Evolutionary conservation across 1,140 invertebrate genomes (phyloP).

Genomic region (Drosophila kurseongensis): DNA sequence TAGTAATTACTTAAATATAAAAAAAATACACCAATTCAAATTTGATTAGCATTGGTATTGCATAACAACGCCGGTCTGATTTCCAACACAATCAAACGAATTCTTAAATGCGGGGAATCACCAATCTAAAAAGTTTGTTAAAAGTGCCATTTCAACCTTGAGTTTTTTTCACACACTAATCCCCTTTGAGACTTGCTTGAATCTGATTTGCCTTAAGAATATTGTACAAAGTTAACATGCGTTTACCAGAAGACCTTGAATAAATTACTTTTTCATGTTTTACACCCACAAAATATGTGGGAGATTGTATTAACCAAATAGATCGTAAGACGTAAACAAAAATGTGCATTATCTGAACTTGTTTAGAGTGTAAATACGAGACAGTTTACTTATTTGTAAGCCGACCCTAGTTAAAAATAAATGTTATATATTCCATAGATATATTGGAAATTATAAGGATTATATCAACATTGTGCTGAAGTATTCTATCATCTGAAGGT

Average conservation of each 20-base stretch:
- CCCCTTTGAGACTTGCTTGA: constrained; percentile 4
- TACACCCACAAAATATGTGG: neutral
- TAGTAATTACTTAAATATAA: too few species aligned
- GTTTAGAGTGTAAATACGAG: constrained; percentile 44
- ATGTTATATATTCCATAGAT: constrained; percentile 42
- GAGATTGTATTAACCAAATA: constrained; percentile 40
- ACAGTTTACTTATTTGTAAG: constrained; percentile 43
- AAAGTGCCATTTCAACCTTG: neutral
- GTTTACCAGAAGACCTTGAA: constrained; percentile 28
- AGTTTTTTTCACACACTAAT: neutral
- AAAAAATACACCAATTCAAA: neutral
- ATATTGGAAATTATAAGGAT: neutral
- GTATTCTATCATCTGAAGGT: constrained; percentile 38
- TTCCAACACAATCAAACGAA: too few species aligned
- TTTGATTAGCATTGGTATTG: neutral
- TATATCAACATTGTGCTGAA: constrained; percentile 61
- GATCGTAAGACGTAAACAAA: constrained; percentile 13
- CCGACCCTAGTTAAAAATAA: constrained; percentile 31
- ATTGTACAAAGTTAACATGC: constrained; percentile 67
- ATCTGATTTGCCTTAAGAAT: constrained; percentile 34
- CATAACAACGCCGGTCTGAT: neutral
- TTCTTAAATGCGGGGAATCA: neutral
- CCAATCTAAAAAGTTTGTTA: constrained; percentile 4
- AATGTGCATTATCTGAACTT: constrained; percentile 51
- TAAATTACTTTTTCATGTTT: constrained; percentile 42